Evolutionary conservation across 2,113 vertebrate species (phyloP), one percentile per base, ranked within the genome.

Genomic region (Pterophyllum scalare): DNA sequence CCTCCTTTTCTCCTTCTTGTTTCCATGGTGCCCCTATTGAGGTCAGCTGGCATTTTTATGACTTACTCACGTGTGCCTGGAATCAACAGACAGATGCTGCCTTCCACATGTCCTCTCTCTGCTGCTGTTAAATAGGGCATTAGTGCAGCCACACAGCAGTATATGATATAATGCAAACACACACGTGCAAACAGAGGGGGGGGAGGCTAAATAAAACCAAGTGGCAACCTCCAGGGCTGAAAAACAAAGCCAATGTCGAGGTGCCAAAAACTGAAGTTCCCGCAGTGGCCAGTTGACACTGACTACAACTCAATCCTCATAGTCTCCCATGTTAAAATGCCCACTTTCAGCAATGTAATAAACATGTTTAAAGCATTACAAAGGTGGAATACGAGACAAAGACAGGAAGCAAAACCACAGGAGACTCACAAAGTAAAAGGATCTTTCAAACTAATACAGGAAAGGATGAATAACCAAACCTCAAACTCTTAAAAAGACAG

Each of bases 11-110:
- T 64, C 52, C 2, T 77, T 59, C 86, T 79, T n/a, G 88, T 95
- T 94, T 92, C 92, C 94, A 94, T 94, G 93, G 91, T 43, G 80
- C 89, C 85, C 75, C 79, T 90, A 92, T 91, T 91, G 83, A 95
- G 92, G 93, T 94, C 93, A 94, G 84, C 89, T 78, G 54, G 79
- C 57, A 75, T 91, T 89, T 93, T 89, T 86, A 81, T 77, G 83
- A 92, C 70, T 75, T 67, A 26, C 49, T 87, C 91, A 88, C 86
- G 79, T 93, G 87, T 81, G 87, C 81, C 74, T 88, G 86, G 91
- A 91, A 86, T 91, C 88, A 91, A 87, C 90, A 91, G 89, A 92
- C 92, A 91, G 92, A 89, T 79, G 90, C 86, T 79, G 85, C 86
- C 56, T 61, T 82, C 65, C 83, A 82, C 79, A 35, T 79, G 62